These are phyloP conservation scores for Oryzias sinensis DNA, from an alignment of 2,797 vertebrate species.

Conservation along the genomic window DNA sequence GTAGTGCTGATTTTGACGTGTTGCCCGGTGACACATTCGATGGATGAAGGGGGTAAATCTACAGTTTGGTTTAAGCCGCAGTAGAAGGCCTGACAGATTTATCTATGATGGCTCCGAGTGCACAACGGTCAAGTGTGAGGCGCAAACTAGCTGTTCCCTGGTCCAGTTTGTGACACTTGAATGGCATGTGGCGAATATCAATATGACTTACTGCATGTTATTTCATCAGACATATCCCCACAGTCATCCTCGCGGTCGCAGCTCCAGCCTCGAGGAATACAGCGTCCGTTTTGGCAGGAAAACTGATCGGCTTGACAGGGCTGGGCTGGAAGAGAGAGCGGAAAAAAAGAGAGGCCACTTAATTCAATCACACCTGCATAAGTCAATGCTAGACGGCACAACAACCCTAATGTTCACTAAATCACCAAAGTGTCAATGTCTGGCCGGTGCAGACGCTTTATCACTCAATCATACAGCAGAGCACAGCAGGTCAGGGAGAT, in stretches of 20 bases:
- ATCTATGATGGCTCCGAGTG: too few relatives aligned
- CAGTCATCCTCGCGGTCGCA: conserved; percentile 96
- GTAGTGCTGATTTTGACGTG: too few relatives aligned
- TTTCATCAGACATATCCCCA: conserved; percentile 91
- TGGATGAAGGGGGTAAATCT: too few relatives aligned
- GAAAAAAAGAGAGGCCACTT: conserved; percentile 25
- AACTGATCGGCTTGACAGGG: conserved; percentile 90
- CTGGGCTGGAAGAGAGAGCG: conserved; percentile 76
- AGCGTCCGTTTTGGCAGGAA: conserved; percentile 92
- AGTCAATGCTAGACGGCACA: conserved; percentile 42
- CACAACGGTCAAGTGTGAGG: too few relatives aligned
- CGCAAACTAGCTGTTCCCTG: conserved; percentile 7
- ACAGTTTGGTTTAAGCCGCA: too few relatives aligned
- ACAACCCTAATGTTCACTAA: conserved; percentile 52
- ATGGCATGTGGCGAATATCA: conserved; percentile 13
- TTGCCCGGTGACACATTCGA: too few relatives aligned
- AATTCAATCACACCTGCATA: conserved; percentile 54
- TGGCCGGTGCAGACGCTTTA: conserved; percentile 31
- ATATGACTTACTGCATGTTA: conserved; percentile 86
- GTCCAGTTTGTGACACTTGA: conserved; percentile 20
- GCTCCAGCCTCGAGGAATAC: conserved; percentile 88
- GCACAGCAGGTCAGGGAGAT: conserved; percentile 16
- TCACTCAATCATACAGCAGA: conserved; percentile 42
- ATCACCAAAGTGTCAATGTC: conserved; percentile 51
- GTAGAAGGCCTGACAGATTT: too few relatives aligned